Evolutionary conservation across 2,797 vertebrate species (phyloP), one percentile per base, ranked within the genome.

Genomic region (Fistularia commersonii): DNA sequence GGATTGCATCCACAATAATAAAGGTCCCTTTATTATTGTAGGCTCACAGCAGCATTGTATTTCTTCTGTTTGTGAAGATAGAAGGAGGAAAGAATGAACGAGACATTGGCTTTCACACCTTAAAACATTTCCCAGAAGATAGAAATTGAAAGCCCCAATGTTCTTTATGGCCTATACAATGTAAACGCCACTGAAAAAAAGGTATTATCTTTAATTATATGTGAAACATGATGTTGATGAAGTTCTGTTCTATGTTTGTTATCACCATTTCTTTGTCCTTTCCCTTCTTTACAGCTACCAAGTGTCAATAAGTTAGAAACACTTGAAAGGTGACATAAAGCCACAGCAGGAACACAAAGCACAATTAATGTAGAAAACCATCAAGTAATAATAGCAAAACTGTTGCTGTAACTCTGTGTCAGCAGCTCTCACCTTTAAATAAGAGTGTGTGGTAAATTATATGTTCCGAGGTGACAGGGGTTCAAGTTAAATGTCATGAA

Each of bases 381-480:
- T 63, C 32, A 36, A 8, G 54, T 50, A 38, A 61, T 72, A 69
- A 23, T 49, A 61, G 67, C 53, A 23, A 23, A 23, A 23, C 23
- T 23, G 23, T 23, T 44, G 55, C 76, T 61, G 72, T 79, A 77
- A 66, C 49, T 42, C 32, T 14, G 45, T 54, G 74, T 76, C 77
- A 78, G 69, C 76, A 61, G 72, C 64, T 41, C 52, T 85, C 78
- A 81, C 83, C 83, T 85, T 83, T 79, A 72, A 82, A 84, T 80
- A 64, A 69, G 72, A 70, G 55, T 10, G 54, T 43, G 42, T 56
- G 71, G 57, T 46, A 80, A 87, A 86, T 80, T 35, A 80, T 61
- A 67, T 78, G 83, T 85, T 87, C 81, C 51, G 55, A 78, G 70
- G 37, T 15, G 55, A 53, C 23, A 33, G 62, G 41, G 70, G 63